Evolutionary conservation across 2,888 invertebrate species (phyloP), one percentile per base, ranked within the genome.

Genomic region (Stenodema calcarata): DNA sequence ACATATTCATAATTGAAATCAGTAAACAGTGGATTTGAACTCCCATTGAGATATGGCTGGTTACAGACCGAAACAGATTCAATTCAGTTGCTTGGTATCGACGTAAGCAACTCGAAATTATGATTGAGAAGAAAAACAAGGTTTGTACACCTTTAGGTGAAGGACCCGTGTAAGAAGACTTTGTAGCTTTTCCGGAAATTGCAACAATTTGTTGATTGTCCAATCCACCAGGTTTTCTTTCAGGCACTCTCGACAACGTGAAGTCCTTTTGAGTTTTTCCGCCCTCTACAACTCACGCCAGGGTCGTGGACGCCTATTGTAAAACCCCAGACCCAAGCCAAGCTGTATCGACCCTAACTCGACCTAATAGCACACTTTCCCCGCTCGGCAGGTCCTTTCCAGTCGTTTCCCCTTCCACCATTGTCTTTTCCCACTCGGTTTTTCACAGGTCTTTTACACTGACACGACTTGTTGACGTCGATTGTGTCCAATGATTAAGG

Each of bases 301-400:
- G 62, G 18, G 62, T 18, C 27, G 62, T 23, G 62, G 62, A 27
- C 6, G 27, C 62, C 18, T 7, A 35, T 35, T 35, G 35, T 35
- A 35, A 2, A 2, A 7, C 35, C 3, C 23, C 62, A 23, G 62
- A 62, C 62, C 62, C 62, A 23, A 62, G 62, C 73, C 73, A 35
- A 73, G 73, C 73, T 73, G 73, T 73, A 73, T 73, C 73, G 73
- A 73, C 73, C 73, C 73, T 73, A 73, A 73, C 73, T 73, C 73
- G 73, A 73, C 73, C 73, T 41, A 35, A 35, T 73, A 41, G 35
- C 73, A 73, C 27, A 62, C 62, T 62, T 62, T 62, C 62, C 62
- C 62, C 62, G 62, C 62, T 62, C 62, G 23, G 11, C 18, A 7
- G 27, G 62, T 18, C 18, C 62, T 27, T 62, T 62, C 6, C 50